Evolutionary conservation across 2,113 vertebrate genomes (phyloP), one percentile per base, ranked within the genome.

Genomic region (Megaceryle maxima): DNA sequence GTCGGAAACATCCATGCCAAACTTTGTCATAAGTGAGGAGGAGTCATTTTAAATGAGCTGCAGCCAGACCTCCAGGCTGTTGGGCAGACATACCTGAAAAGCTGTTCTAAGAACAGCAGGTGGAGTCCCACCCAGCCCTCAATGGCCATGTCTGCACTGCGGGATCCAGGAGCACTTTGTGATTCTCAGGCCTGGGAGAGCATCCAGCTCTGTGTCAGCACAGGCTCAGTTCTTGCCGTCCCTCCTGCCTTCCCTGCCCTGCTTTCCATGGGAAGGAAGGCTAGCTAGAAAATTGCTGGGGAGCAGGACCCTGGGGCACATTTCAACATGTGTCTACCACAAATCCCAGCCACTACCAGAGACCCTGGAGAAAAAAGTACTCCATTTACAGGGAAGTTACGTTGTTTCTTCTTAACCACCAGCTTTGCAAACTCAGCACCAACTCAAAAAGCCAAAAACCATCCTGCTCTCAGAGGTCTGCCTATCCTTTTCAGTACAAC

Each of bases 81-180:
- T 62, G 79, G 83, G 94, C 91, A 97, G 91, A 91, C 80, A 72
- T 95, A 95, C 95, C 79, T 89, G 93, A 95, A 92, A 94, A 97
- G 76, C 83, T 1, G 4, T 89, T 57, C 87, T 77, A 41, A 41
- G 87, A 91, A 15, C 53, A 39, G 76, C 43, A 21, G 43, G 73
- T 80, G 83, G 78, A 91, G 73, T 22, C 63, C 19, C 80, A 70
- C 60, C 60, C 66, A 67, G 53, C 51, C 72, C 83, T 77, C 63
- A 8, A 5, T 25, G 28, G 92, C 79, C 44, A 13, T 2, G 82
- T 46, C 69, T 88, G 87, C 25, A 4, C 79, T 17, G 51, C 19
- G 2, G 91, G 46, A 88, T n/a, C 39, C 5, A 2, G 62, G 19
- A 91, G 77, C 64, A 2, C 43, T 53, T 18, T 70, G 59, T 24